phyloP scores from a whole-genome alignment of 2,888 invertebrate genomes.

The Gymnocheta viridis region DNA sequence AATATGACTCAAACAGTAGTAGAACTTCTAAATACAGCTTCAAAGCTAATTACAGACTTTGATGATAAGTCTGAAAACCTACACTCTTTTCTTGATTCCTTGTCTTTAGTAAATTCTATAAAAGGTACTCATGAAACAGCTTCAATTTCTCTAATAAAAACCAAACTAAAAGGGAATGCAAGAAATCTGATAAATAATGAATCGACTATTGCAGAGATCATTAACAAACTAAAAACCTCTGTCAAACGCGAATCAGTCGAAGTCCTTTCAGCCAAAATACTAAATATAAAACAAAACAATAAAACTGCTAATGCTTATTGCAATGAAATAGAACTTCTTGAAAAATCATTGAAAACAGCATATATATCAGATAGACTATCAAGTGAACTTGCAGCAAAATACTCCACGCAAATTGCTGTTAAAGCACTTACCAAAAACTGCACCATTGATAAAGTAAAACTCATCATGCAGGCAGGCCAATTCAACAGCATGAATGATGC shows the following conservation, averaged over 20 bases:
- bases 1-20: too few relatives aligned
- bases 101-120: too few relatives aligned
- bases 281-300: conserved; percentile 4
- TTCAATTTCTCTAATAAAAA: too few relatives aligned
- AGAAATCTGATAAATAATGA: too few relatives aligned
- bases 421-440: neutral
- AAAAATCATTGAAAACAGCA: neutral
- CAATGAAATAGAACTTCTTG: neutral
- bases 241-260: conserved; percentile 30
- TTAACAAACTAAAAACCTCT: neutral
- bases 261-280: conserved; percentile 3
- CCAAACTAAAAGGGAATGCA: too few relatives aligned
- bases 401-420: neutral
- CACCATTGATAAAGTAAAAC: conserved; percentile 1
- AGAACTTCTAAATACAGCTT: too few relatives aligned
- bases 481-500: conserved; percentile 58
- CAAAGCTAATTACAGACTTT: too few relatives aligned
- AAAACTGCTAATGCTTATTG: conserved; percentile 8
- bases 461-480: conserved; percentile 45
- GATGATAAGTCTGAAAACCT: too few relatives aligned
- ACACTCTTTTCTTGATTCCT: too few relatives aligned
- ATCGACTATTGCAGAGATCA: too few relatives aligned
- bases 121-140: too few relatives aligned
- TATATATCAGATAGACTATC: neutral
- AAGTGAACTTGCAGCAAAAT: neutral